phyloP scores from a whole-genome alignment of 2,797 vertebrate genomes.

The Manis javanica region DNA sequence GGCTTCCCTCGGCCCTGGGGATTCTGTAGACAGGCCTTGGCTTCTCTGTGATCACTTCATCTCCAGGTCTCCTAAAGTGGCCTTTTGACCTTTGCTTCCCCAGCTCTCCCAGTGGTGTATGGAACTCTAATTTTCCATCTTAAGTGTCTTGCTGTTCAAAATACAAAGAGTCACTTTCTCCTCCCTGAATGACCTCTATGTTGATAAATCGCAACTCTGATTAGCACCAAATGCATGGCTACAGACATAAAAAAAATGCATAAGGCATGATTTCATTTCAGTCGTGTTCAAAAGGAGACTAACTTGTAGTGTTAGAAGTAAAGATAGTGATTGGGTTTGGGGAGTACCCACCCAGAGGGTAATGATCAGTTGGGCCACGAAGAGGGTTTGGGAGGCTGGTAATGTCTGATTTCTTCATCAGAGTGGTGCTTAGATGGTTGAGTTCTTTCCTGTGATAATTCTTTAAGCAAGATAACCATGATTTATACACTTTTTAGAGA shows the following conservation, averaged over 20 bases:
- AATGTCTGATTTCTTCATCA: neutral
- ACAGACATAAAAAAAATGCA: neutral
- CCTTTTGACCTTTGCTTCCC: neutral
- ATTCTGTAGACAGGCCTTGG: neutral
- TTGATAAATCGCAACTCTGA: slow-evolving; percentile 28
- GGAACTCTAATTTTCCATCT: neutral
- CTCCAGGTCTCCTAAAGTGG: neutral
- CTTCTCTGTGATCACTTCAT: neutral
- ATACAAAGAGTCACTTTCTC: neutral
- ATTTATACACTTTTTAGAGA: neutral
- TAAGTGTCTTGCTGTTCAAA: slow-evolving; percentile 21
- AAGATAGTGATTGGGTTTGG: neutral
- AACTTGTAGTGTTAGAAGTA: neutral
- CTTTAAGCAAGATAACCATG: neutral
- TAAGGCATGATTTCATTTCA: neutral
- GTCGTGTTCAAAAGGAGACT: slow-evolving; percentile 13
- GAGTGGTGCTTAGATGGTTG: neutral
- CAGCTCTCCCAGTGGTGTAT: neutral
- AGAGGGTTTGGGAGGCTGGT: neutral
- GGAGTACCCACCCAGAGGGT: neutral
- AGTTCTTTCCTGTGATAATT: neutral
- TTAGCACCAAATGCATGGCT: neutral
- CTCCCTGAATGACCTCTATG: neutral
- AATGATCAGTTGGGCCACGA: neutral
- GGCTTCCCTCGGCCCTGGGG: neutral